Evolutionary conservation across 2,888 invertebrate species (phyloP).

Genomic region (Hyppa rectilinea): DNA sequence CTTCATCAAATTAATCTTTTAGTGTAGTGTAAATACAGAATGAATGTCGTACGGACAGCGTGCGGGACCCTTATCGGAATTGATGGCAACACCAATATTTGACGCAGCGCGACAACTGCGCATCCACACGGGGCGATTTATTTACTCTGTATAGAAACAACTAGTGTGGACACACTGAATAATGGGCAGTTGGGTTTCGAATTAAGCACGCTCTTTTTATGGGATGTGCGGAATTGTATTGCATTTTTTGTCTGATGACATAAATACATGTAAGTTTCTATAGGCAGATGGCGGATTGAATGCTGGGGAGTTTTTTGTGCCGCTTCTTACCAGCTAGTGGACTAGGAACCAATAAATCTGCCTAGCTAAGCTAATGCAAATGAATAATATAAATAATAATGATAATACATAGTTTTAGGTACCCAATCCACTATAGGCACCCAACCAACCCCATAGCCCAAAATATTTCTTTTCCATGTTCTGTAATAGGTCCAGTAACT

Average conservation of each 20-base stretch:
- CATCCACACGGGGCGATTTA: slow-evolving; percentile 52
- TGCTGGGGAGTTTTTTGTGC: too few relatives aligned
- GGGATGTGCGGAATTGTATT: not conserved
- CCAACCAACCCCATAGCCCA: too few relatives aligned
- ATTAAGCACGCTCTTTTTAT: slow-evolving; percentile 27
- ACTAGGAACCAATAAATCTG: too few relatives aligned
- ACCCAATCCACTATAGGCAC: too few relatives aligned
- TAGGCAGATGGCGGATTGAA: too few relatives aligned
- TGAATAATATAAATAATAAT: too few relatives aligned
- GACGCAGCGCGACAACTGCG: slow-evolving; percentile 48
- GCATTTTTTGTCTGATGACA: not conserved
- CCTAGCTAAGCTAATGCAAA: too few relatives aligned
- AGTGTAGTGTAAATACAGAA: slow-evolving; percentile 23
- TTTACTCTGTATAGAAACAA: slow-evolving; percentile 49
- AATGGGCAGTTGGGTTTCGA: slow-evolving; percentile 26
- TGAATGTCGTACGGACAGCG: slow-evolving; percentile 1
- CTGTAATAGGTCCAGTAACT: too few relatives aligned
- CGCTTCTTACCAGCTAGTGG: too few relatives aligned
- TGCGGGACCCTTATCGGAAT: slow-evolving; percentile 58
- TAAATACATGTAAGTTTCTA: not conserved
- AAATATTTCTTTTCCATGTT: too few relatives aligned
- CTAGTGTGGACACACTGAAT: slow-evolving; percentile 40
- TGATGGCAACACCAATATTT: slow-evolving; percentile 66
- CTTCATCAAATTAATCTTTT: slow-evolving; percentile 1
- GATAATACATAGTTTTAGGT: too few relatives aligned